Conservation (phyloP, 2,113 vertebrate species). For the Anthoscopus minutus region DNA sequence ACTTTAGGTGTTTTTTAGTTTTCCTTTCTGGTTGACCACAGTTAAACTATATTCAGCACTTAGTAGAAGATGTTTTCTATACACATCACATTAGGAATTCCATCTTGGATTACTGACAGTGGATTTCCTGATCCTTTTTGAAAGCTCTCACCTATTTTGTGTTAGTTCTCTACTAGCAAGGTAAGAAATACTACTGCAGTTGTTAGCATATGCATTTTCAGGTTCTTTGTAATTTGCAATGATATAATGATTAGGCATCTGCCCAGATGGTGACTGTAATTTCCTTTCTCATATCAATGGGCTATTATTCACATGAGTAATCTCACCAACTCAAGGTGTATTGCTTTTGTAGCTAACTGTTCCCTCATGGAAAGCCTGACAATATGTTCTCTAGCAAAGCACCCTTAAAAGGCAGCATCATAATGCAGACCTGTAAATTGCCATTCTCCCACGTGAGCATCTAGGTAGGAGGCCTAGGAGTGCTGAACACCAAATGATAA, state of each 20-base stretch:
- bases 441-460: not conserved
- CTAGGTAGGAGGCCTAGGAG: not conserved
- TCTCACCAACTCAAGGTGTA: not conserved
- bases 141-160: not conserved
- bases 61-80: not conserved
- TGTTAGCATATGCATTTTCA: not conserved
- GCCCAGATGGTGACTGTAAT: conserved; percentile 1
- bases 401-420: not conserved
- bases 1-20: not conserved
- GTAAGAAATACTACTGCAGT: not conserved
- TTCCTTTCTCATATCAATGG: conserved; percentile 15
- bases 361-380: not conserved
- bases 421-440: not conserved
- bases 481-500: not conserved
- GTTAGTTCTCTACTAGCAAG: not conserved
- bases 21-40: not conserved
- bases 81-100: not conserved
- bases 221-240: not conserved
- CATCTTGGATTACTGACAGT: not conserved
- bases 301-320: conserved; percentile 18
- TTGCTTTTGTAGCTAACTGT: not conserved
- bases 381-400: not conserved
- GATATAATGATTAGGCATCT: not conserved
- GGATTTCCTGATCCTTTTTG: not conserved
- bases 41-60: not conserved